A percentile compares a stretch with the other conserved stretches of the same genome.
Conservation (phyloP, 2,797 vertebrate genomes). For the Pachyuromys duprasi region DNA sequence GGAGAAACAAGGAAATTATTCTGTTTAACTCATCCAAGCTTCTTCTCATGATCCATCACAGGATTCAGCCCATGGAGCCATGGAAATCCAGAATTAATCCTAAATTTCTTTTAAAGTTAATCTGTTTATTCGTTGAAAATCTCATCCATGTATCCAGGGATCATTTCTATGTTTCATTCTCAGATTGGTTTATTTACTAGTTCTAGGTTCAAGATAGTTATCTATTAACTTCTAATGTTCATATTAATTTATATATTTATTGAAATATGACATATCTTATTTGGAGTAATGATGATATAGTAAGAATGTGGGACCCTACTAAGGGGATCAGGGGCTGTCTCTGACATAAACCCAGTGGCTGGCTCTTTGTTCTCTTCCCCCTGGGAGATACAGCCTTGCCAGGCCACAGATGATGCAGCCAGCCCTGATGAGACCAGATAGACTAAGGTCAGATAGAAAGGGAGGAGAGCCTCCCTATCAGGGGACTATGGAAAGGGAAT, state of each 20-base stretch:
- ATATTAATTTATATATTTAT: background rate
- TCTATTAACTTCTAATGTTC: background rate
- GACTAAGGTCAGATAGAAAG: too few species aligned
- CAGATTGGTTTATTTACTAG: background rate
- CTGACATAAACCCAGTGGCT: too few species aligned
- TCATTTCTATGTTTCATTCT: too few species aligned
- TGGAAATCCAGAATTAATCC: background rate
- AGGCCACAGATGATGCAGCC: too few species aligned
- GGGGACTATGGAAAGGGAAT: too few species aligned
- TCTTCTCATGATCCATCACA: background rate
- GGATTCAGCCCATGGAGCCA: background rate
- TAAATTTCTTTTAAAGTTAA: background rate
- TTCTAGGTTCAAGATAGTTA: background rate
- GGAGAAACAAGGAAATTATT: background rate
- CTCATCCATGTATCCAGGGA: too few species aligned
- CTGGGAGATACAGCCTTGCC: too few species aligned
- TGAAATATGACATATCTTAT: background rate
- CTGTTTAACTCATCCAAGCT: conserved; percentile 2
- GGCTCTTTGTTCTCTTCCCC: too few species aligned
- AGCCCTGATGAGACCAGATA: too few species aligned
- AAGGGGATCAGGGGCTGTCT: too few species aligned
- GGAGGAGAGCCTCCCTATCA: too few species aligned
- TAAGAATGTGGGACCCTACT: too few species aligned
- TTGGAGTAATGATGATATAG: background rate
- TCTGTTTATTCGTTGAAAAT: background rate